Base-by-base conservation (phyloP, 37 sponge, comb jelly and placozoan species). In the Halichondria panicea region DNA sequence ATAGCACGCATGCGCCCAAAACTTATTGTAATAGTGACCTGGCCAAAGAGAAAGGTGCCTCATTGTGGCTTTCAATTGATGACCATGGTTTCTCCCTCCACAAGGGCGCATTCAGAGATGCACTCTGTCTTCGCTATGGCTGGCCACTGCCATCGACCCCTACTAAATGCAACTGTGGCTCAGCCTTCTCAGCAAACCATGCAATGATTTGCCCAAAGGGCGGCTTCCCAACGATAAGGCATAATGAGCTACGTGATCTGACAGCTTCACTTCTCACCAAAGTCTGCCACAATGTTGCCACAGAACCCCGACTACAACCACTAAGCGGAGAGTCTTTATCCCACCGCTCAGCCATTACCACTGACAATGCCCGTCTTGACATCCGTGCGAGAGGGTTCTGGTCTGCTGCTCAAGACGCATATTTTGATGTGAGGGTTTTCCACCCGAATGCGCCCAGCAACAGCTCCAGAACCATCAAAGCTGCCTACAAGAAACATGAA, bases 251-350 rank as follows among this genome's bases (percentile, higher is more conserved):
- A 22, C 30, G 81, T 19, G 71, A 80, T 40, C 21, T 79, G 35
- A 79, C 80, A 52, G 80, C 80, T 27, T 42, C 60, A 61, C 52
- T 79, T 19, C 50, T 79, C 35, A 61, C 80, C 39, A 45, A 79
- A 25, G 80, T 79, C n/a, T 79, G 80, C 63, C 46, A 68, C 33
- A 42, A 42, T 41, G 80, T 79, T 32, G 40, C 71, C 6, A 79
- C 61, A 24, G 80, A 79, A 79, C 71, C 80, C 30, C 58, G 37
- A 45, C 62, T 68, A 58, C 80, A 79, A 60, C 80, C 80, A 11
- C 71, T 80, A 28, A 41, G 45, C 19, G 71, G 81, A 18, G 81
- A 80, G 46, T 28, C 60, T 35, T n/a, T 70, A 13, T 24, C 48
- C 33, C 50, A 42, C 21, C n/a, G 50, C 27, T 71, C 81, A 36